Evolutionary conservation across 2,113 vertebrate genomes (phyloP).

Genomic region (Nyctibius bracteatus): DNA sequence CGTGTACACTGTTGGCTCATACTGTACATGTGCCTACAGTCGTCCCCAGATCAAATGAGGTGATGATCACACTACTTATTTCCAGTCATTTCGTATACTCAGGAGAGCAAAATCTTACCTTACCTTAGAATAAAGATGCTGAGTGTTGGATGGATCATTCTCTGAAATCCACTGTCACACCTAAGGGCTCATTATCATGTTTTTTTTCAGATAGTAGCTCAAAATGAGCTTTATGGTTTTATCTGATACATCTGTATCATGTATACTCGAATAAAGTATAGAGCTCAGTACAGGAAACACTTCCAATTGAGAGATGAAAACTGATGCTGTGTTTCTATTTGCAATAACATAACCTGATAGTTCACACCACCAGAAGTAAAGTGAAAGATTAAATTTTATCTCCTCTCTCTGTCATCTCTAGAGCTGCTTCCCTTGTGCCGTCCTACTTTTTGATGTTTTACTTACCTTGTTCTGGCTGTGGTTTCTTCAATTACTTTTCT

Average conservation of each 20-base stretch:
- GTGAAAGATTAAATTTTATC: neutral
- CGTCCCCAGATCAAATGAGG: accelerated
- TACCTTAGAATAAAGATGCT: neutral
- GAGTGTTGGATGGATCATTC: neutral
- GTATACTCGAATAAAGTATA: neutral
- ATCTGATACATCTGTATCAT: neutral
- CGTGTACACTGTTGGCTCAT: accelerated
- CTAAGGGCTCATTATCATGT: neutral
- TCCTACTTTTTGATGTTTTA: neutral
- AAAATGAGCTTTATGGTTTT: neutral
- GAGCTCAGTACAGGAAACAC: neutral
- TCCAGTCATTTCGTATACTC: neutral
- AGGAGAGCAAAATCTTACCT: neutral
- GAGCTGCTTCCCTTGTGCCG: neutral
- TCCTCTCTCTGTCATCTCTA: neutral
- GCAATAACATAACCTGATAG: neutral
- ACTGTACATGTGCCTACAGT: too few relatives aligned
- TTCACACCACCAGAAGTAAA: neutral
- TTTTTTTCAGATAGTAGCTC: neutral
- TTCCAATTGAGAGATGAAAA: neutral
- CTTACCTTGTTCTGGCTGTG: neutral
- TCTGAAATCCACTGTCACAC: neutral
- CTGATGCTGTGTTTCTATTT: neutral
- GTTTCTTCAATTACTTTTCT: neutral
- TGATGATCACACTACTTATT: neutral